A percentile compares a stretch with the other conserved stretches of the same genome.
Conservation (phyloP, 2,797 vertebrate species). For the Glossophaga mutica region DNA sequence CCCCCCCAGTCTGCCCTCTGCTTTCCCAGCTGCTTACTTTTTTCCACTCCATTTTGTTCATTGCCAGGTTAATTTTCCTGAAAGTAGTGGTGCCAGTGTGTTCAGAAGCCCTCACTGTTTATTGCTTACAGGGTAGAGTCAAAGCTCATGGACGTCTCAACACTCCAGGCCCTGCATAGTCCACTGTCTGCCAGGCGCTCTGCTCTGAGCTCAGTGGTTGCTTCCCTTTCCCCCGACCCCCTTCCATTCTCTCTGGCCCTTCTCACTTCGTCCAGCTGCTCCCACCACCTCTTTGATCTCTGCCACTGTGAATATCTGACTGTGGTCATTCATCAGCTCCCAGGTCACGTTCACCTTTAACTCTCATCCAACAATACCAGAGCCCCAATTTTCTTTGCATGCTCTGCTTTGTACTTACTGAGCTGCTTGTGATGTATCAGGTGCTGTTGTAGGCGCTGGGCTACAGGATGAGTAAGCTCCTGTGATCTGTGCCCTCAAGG, state of each 20-base stretch:
- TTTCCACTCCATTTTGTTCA: rapidly evolving
- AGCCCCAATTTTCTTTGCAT: rapidly evolving
- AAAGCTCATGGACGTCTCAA: not conserved
- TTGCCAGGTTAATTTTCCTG: not conserved
- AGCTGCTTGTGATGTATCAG: rapidly evolving
- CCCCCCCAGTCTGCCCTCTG: not conserved
- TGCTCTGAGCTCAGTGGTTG: not conserved
- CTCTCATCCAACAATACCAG: rapidly evolving
- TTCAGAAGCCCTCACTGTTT: not conserved
- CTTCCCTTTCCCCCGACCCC: rapidly evolving
- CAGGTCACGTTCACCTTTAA: not conserved
- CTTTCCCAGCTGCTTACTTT: not conserved
- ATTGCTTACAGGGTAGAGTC: not conserved
- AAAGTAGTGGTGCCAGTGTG: not conserved
- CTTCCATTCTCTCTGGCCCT: not conserved
- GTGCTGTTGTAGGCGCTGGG: rapidly evolving
- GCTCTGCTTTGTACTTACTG: not conserved
- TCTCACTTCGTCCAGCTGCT: not conserved
- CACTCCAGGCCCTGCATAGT: rapidly evolving
- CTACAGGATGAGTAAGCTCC: rapidly evolving
- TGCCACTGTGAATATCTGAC: not conserved
- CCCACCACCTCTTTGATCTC: not conserved
- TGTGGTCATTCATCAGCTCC: not conserved
- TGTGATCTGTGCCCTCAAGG: not conserved
- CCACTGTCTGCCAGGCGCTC: rapidly evolving